A percentile compares a stretch with the other conserved stretches of the same genome.
Conservation (phyloP, 2,797 vertebrate species). For the Tragelaphus oryx region DNA sequence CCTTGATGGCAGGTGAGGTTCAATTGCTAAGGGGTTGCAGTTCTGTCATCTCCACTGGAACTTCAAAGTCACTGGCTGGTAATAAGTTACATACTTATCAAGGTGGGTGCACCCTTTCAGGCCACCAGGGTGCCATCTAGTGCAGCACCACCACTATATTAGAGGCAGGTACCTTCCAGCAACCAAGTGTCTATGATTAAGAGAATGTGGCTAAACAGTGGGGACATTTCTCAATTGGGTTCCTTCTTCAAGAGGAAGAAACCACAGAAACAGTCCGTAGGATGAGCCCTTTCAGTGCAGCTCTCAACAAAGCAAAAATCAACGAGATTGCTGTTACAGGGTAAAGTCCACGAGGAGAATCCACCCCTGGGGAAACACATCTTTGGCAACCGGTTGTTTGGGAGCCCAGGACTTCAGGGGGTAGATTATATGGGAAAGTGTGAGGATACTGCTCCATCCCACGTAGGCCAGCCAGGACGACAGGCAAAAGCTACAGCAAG, state of each 20-base stretch:
- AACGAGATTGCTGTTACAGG: background rate
- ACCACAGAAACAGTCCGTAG: conserved; percentile 24
- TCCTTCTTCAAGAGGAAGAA: background rate
- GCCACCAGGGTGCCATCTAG: background rate
- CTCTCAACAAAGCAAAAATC: conserved; percentile 29
- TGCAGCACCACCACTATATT: background rate
- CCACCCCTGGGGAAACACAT: background rate
- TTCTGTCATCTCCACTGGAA: background rate
- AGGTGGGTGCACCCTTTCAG: conserved; percentile 20
- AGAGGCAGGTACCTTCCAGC: background rate
- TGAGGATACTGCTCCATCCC: background rate
- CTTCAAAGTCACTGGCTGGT: background rate
- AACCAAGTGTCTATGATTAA: background rate
- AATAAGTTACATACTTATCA: conserved; percentile 15
- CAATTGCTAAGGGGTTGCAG: background rate
- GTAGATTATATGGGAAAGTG: background rate
- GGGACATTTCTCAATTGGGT: conserved; percentile 34
- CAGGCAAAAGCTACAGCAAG: background rate
- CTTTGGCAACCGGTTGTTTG: background rate
- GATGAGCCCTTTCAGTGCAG: background rate
- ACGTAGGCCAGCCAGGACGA: background rate
- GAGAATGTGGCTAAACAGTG: background rate
- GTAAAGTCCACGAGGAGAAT: background rate
- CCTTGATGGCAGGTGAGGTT: background rate
- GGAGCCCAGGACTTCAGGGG: conserved; percentile 12